Conservation (phyloP, 2,888 invertebrate genomes). For the Microctonus brassicae region DNA sequence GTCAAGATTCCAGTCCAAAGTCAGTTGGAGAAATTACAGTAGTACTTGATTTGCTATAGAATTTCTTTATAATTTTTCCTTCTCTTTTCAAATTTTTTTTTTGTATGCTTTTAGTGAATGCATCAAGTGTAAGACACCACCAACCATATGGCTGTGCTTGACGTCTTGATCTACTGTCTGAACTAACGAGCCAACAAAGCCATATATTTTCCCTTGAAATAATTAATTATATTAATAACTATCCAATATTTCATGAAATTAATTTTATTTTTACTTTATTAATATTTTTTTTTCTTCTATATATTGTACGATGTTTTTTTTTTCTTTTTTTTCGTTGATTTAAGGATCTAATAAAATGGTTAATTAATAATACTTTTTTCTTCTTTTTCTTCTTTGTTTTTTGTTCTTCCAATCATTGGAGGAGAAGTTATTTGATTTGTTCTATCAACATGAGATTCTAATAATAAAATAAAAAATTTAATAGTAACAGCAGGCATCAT, state of each 20-base stretch:
- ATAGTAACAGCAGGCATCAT: background rate
- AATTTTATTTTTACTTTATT: background rate
- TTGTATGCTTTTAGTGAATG: background rate
- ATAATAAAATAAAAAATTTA: background rate
- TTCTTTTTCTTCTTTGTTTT: background rate
- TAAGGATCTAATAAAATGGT: constrained; percentile 26
- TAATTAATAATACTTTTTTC: constrained; percentile 19
- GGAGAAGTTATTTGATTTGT: constrained; percentile 13
- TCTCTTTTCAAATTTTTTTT: background rate
- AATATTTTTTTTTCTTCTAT: background rate
- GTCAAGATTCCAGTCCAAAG: constrained; percentile 19
- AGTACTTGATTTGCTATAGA: background rate
- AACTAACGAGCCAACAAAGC: background rate
- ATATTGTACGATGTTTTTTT: background rate
- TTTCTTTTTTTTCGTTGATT: constrained; percentile 22
- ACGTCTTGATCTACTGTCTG: constrained; percentile 18
- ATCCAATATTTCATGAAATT: background rate
- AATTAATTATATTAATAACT: background rate
- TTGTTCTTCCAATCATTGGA: background rate
- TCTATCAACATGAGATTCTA: constrained; percentile 1
- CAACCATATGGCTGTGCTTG: constrained; percentile 17
- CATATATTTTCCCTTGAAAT: background rate
- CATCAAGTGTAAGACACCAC: background rate
- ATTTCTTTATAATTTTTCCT: background rate
- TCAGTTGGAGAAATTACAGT: background rate